A percentile compares a stretch with the other conserved stretches of the same genome.
Evolutionary conservation across 2,113 vertebrate genomes (phyloP).

Genomic region (Odontesthes bonariensis): DNA sequence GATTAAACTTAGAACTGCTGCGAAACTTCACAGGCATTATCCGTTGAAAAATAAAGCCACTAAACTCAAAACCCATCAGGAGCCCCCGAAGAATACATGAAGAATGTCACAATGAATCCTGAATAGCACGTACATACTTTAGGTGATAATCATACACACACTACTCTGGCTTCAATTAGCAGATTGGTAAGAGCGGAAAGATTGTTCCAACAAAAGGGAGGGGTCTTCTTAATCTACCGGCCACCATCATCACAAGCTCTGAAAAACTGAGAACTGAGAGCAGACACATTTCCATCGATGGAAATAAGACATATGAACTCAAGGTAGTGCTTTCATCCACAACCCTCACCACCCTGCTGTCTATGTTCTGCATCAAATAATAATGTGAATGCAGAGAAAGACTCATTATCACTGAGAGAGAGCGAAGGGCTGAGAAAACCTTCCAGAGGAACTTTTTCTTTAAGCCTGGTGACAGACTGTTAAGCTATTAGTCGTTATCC

Average conservation of each 20-base stretch:
- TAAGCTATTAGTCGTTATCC: slow-evolving; percentile 52
- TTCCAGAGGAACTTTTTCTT: slow-evolving; percentile 36
- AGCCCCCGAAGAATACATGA: background rate
- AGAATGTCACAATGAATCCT: background rate
- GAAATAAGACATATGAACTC: slow-evolving; percentile 56
- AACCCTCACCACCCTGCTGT: slow-evolving; percentile 61
- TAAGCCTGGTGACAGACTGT: slow-evolving; percentile 37
- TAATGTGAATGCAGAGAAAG: slow-evolving; percentile 69
- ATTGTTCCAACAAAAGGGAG: background rate
- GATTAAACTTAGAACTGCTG: background rate
- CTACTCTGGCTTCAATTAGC: background rate
- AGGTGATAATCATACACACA: background rate
- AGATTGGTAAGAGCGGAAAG: slow-evolving; percentile 16
- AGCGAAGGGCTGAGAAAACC: slow-evolving; percentile 48
- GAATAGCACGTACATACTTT: background rate
- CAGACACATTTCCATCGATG: slow-evolving; percentile 34
- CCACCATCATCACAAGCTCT: background rate
- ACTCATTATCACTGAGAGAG: slow-evolving; percentile 72
- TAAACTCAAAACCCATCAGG: slow-evolving; percentile 1
- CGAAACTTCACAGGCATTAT: background rate
- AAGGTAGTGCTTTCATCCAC: slow-evolving; percentile 54
- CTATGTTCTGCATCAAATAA: slow-evolving; percentile 43
- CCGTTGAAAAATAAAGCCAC: no score
- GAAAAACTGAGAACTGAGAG: slow-evolving; percentile 13
- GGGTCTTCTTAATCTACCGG: background rate